A percentile compares a stretch with the other conserved stretches of the same genome.
Evolutionary conservation across 2,113 vertebrate genomes (phyloP).

Genomic region (Melanostigma gelatinosum): DNA sequence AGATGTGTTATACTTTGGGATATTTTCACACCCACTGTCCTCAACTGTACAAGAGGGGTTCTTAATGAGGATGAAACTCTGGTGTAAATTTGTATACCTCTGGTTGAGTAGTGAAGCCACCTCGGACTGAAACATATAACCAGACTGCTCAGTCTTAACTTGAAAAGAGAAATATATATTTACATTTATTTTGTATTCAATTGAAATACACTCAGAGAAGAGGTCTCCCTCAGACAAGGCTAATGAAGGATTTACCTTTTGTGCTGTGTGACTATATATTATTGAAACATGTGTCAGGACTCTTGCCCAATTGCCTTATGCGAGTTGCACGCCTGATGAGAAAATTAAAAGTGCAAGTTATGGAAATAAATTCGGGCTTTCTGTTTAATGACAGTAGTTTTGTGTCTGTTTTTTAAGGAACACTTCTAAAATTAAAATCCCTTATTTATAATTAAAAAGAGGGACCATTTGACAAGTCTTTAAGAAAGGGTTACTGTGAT

Average conservation of each 20-base stretch:
- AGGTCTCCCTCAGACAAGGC: slow-evolving; percentile 33
- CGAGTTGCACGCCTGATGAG: slow-evolving; percentile 43
- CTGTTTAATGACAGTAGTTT: slow-evolving; percentile 15
- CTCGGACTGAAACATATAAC: slow-evolving; percentile 32
- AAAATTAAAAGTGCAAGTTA: slow-evolving; percentile 13
- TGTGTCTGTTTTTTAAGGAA: slow-evolving; percentile 36
- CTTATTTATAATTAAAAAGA: slow-evolving; percentile 30
- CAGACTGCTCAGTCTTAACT: slow-evolving; percentile 19
- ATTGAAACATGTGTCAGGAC: slow-evolving; percentile 43
- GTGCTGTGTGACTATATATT: slow-evolving; percentile 35
- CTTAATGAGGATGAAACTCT: slow-evolving; percentile 23
- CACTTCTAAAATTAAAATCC: slow-evolving; percentile 15
- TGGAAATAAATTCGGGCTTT: slow-evolving; percentile 29
- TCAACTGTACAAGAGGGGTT: slow-evolving; percentile 15
- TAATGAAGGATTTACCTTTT: slow-evolving; percentile 34
- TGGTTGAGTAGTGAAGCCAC: slow-evolving; percentile 6
- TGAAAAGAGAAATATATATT: slow-evolving; percentile 31
- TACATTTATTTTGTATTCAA: slow-evolving; percentile 32
- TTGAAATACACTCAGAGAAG: slow-evolving; percentile 15
- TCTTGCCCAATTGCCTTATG: slow-evolving; percentile 66
- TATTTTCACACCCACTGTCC: slow-evolving; percentile 23
- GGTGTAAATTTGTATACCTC: slow-evolving; percentile 17
- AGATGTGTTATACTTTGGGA: slow-evolving; percentile 15
- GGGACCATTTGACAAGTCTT: slow-evolving; percentile 20
- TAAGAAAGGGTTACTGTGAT: neutral